phyloP scores from a whole-genome alignment of 2,113 vertebrate species.

The Picathartes gymnocephalus region DNA sequence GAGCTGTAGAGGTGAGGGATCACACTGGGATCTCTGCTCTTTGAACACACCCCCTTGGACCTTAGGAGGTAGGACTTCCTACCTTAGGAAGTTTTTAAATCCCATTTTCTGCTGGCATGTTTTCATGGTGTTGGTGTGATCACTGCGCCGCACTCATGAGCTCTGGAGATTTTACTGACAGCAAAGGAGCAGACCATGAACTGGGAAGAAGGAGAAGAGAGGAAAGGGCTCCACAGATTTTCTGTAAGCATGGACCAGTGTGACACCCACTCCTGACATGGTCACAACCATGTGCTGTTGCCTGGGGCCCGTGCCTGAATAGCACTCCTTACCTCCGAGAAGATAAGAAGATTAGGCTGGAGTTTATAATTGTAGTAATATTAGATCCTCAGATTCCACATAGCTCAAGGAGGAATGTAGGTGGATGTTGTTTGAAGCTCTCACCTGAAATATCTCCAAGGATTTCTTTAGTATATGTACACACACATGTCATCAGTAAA shows the following conservation, averaged over 20 bases:
- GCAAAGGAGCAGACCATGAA: not conserved
- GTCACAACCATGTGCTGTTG: not conserved
- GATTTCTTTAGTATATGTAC: not conserved
- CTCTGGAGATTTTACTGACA: not conserved
- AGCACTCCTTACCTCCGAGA: not conserved
- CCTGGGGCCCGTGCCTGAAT: not conserved
- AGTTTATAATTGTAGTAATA: not conserved
- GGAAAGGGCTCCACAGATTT: not conserved
- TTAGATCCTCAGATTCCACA: not conserved
- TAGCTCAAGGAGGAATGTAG: not conserved
- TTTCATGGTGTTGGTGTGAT: not conserved
- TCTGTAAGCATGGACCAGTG: not conserved
- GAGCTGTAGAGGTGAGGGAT: not conserved
- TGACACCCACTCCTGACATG: not conserved
- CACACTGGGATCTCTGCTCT: not conserved
- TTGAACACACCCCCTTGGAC: too few species aligned
- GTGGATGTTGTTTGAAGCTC: not conserved
- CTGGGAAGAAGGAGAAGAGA: not conserved
- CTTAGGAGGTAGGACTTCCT: not conserved
- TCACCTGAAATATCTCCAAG: not conserved
- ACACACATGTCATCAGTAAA: not conserved
- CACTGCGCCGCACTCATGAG: not conserved
- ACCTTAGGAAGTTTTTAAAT: not conserved
- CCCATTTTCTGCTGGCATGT: not conserved
- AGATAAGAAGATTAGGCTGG: not conserved